Percentiles rank a stretch among this genome's conserved stretches.
phyloP scores from a whole-genome alignment of 1,140 invertebrate genomes.

The Neomicropteryx cornuta region DNA sequence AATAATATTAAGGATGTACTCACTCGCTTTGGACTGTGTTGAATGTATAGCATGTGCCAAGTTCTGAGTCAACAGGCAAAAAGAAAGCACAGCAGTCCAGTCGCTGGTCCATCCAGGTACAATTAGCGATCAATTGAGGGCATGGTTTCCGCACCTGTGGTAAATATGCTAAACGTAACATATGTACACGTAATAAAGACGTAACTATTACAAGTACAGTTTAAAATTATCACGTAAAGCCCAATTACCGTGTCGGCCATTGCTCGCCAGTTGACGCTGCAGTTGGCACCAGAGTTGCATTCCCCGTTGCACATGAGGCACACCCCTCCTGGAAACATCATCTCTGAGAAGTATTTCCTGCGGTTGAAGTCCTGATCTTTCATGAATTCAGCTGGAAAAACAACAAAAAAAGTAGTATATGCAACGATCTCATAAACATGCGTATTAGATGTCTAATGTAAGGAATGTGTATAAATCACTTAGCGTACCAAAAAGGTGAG shows the following conservation, averaged over 20 bases:
- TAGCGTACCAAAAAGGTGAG: no score
- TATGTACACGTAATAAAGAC: neutral
- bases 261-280: constrained; percentile 21
- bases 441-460: neutral
- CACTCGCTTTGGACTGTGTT: constrained; percentile 41
- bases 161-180: neutral
- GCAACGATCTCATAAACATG: constrained; percentile 2
- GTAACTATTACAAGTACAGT: neutral
- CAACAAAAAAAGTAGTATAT: constrained; percentile 1
- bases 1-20: constrained; percentile 3
- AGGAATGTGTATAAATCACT: no score
- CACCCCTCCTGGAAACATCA: constrained; percentile 15
- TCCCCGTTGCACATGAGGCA: constrained; percentile 13
- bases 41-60: constrained; percentile 41
- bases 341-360: constrained; percentile 19
- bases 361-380: constrained; percentile 16
- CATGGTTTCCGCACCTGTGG: constrained; percentile 38
- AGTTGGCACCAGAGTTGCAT: constrained; percentile 20
- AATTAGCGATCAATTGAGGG: constrained; percentile 29
- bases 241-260: constrained; percentile 20
- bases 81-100: constrained; percentile 46
- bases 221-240: neutral
- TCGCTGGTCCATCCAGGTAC: constrained; percentile 32
- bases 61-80: constrained; percentile 38
- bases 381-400: constrained; percentile 19